A percentile compares a stretch with the other conserved stretches of the same genome.
phyloP scores from a whole-genome alignment of 2,113 vertebrate genomes.

The Apteryx owenii region DNA sequence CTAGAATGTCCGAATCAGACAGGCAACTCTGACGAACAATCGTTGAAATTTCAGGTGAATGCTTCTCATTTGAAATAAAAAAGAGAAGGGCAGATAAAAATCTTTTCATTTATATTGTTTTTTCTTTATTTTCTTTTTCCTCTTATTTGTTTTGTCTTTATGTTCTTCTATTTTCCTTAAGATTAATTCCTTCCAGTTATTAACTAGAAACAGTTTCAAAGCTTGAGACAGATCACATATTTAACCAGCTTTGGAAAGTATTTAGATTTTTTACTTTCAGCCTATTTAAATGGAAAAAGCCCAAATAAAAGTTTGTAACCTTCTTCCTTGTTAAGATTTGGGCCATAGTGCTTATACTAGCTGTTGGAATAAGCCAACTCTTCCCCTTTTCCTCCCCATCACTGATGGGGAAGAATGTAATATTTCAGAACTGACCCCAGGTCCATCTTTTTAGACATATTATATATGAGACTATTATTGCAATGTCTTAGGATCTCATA shows the following conservation, averaged over 20 bases:
- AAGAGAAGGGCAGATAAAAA: background rate
- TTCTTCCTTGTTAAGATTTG: background rate
- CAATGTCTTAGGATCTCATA: background rate
- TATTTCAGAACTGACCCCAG: background rate
- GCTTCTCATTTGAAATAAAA: background rate
- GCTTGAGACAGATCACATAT: background rate
- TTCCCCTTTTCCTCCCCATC: background rate
- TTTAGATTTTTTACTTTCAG: background rate
- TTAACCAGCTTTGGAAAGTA: background rate
- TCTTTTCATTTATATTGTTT: background rate
- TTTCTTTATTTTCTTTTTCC: background rate
- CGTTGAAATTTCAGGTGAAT: background rate
- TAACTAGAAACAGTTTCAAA: background rate
- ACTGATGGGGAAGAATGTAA: background rate
- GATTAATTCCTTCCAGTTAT: background rate
- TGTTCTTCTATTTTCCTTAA: background rate
- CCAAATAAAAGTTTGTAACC: background rate
- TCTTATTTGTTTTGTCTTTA: background rate
- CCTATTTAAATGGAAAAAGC: background rate
- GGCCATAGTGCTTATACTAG: background rate
- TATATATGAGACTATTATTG: background rate
- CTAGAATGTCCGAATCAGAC: background rate
- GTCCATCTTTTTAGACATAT: background rate
- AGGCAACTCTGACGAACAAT: background rate
- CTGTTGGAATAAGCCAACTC: background rate